phyloP scores from a whole-genome alignment of 2,888 invertebrate species.

The Rhamnusium bicolor region DNA sequence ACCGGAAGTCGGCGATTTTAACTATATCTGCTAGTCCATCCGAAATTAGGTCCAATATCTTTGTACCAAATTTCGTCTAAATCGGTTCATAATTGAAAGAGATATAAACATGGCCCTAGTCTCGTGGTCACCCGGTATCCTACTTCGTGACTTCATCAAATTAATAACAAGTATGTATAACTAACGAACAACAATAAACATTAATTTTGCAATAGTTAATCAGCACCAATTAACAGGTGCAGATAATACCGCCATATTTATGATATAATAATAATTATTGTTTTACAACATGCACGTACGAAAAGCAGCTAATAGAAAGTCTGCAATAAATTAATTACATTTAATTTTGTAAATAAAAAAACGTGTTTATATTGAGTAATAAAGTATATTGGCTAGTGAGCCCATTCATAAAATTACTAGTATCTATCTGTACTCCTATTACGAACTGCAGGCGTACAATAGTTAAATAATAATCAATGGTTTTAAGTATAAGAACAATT shows the following conservation, averaged over 20 bases:
- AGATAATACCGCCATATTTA: conserved; percentile 37
- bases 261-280: conserved; percentile 40
- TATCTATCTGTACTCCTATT: background rate
- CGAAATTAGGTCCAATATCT: no score
- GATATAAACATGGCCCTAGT: no score
- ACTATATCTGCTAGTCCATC: no score
- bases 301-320: conserved; percentile 23
- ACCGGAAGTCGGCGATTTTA: no score
- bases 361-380: conserved; percentile 19
- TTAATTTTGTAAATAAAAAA: conserved; percentile 15
- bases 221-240: conserved; percentile 40
- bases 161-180: background rate
- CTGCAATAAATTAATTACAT: conserved; percentile 21
- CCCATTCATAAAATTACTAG: conserved; percentile 22
- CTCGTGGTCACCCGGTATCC: no score
- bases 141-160: conserved; percentile 10
- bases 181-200: conserved; percentile 14
- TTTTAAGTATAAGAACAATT: background rate
- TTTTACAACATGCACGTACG: conserved; percentile 24
- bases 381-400: conserved; percentile 10
- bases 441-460: background rate
- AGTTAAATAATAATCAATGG: background rate
- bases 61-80: no score
- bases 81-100: no score
- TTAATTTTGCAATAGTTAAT: conserved; percentile 26